These are phyloP conservation scores for Psophia crepitans DNA, from an alignment of 2,113 vertebrate genomes.

Conservation along the genomic window DNA sequence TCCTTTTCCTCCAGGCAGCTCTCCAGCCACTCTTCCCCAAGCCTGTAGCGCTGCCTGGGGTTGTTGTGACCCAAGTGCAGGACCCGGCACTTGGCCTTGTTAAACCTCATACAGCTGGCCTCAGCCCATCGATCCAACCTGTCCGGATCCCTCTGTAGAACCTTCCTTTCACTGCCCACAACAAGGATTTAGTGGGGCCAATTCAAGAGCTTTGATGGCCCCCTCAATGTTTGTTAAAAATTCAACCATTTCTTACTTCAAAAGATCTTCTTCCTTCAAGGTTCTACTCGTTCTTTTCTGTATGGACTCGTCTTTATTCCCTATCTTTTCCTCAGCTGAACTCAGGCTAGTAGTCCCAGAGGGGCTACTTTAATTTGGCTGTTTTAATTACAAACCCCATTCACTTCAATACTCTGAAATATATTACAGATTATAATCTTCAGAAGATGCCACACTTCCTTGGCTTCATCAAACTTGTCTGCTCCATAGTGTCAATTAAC, in stretches of 20 bases:
- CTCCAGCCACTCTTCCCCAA: too few species aligned
- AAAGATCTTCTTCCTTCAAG: not conserved
- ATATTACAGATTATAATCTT: not conserved
- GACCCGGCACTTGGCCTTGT: too few species aligned
- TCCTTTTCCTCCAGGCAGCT: too few species aligned
- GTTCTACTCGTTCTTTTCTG: not conserved
- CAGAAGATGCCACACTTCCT: not conserved
- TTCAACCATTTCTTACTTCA: not conserved
- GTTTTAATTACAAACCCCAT: not conserved
- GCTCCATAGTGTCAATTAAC: not conserved
- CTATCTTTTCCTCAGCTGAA: not conserved
- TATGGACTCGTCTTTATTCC: not conserved
- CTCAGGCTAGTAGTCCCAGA: not conserved
- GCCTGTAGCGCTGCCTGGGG: too few species aligned
- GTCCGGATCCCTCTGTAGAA: too few species aligned
- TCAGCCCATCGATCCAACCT: too few species aligned
- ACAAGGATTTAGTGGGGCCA: rapidly evolving
- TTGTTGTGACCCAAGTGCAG: too few species aligned
- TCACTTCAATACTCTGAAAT: not conserved
- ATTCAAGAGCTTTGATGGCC: not conserved
- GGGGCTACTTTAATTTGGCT: not conserved
- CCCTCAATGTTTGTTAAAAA: not conserved
- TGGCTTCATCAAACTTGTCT: not conserved
- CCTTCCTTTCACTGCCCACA: not conserved
- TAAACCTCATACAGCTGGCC: too few species aligned